Base-by-base conservation (phyloP, 2,113 vertebrate species). In the Alosa alosa region DNA sequence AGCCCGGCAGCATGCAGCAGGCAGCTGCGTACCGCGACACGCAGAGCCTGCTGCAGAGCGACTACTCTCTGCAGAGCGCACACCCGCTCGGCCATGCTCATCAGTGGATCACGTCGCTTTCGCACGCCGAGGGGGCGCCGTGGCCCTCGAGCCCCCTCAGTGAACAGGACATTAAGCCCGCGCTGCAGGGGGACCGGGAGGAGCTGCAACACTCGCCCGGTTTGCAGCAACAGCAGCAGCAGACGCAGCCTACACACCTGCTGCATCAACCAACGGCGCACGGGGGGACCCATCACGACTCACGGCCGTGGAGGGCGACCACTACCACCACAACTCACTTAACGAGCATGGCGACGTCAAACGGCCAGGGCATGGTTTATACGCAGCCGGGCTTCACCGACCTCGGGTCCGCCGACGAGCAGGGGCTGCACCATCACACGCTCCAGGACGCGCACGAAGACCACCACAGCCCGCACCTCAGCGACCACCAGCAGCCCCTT, bases 71-170 rank as follows among this genome's bases (percentile, higher is more conserved):
- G 93, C 95, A 96, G 94, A 96, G 96, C 92, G 96, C 96, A 90
- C 96, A 97, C 93, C 96, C 97, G 91, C 97, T 98, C 92, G 97
- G 97, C 95, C 97, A 98, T 96, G 97, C 97, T 94, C 97, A 98
- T 95, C 97, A 98, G 96, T 98, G 97, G 97, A 96, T 98, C 90
- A 94, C 97, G 87, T 97, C 97, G 91, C 96, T 98, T 92, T 97
- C 97, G 92, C 97, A 98, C 95, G 95, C 96, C 90, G 95, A 95
- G 86, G 96, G 96, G 92, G 94, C 91, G 82, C 96, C 96, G 44
- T 98, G 97, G 97, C 95, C 97, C 84, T 92, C 95, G 60, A 97
- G 97, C 93, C 96, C 96, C 90, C 93, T 97, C 93, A 95, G 96
- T 94, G 97, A 98, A 84, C 97, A 97, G 94, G 97, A 98, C 96